Evolutionary conservation across 2,797 vertebrate species (phyloP).

Genomic region (Emydoidea blandingii): DNA sequence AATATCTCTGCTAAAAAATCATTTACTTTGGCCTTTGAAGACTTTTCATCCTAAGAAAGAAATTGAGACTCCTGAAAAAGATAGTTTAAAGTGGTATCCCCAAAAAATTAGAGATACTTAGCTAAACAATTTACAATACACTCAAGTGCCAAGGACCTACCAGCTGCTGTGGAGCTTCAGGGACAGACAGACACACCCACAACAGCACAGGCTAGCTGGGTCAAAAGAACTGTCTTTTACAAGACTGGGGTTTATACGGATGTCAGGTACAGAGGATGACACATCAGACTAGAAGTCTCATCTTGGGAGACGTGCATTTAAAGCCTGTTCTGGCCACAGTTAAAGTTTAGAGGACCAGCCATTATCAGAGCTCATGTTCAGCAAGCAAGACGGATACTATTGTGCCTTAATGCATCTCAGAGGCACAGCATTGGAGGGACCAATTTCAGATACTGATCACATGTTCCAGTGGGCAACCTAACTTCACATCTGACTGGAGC

Average conservation of each 20-base stretch:
- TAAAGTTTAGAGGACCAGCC: background rate
- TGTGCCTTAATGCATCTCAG: background rate
- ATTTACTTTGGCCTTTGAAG: constrained; percentile 96
- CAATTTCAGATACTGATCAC: background rate
- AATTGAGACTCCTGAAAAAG: background rate
- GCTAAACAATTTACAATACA: background rate
- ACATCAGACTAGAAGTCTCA: background rate
- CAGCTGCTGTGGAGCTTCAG: background rate
- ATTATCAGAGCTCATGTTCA: background rate
- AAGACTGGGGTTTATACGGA: rapidly evolving
- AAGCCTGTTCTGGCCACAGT: background rate
- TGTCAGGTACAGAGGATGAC: background rate
- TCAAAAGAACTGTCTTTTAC: background rate
- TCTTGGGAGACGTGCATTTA: background rate
- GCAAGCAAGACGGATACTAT: background rate
- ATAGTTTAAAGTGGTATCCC: background rate
- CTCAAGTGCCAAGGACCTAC: background rate
- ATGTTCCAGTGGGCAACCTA: background rate
- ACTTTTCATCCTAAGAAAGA: constrained; percentile 90
- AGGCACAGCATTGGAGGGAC: background rate
- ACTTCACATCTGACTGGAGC: background rate
- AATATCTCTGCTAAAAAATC: constrained; percentile 98
- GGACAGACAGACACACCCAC: background rate
- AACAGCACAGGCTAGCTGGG: background rate
- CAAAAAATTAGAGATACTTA: background rate